phyloP scores from a whole-genome alignment of 2,888 invertebrate genomes.

The Drosophila rubida region DNA sequence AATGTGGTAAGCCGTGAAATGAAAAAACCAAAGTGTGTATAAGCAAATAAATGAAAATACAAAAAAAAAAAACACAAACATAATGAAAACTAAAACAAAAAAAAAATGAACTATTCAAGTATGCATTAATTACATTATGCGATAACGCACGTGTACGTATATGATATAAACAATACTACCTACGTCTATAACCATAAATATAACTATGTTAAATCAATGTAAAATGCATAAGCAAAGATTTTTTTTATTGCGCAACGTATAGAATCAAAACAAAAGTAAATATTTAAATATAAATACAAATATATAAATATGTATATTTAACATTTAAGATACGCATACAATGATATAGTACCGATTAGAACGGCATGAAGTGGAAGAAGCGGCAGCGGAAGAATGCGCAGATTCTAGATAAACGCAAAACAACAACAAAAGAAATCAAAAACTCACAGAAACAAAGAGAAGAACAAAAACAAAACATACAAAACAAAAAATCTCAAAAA shows the following conservation, averaged over 20 bases:
- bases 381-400: background rate
- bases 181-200: slow-evolving; percentile 57
- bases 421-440: slow-evolving; percentile 44
- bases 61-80: slow-evolving; percentile 10
- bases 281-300: slow-evolving; percentile 4
- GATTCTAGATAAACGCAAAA: slow-evolving; percentile 33
- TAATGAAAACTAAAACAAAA: slow-evolving; percentile 7
- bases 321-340: slow-evolving; percentile 36
- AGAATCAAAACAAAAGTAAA: slow-evolving; percentile 49
- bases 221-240: slow-evolving; percentile 56
- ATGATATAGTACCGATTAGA: slow-evolving; percentile 37
- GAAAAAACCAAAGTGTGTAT: slow-evolving; percentile 76
- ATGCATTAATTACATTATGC: slow-evolving; percentile 38
- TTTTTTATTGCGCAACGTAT: slow-evolving; percentile 57
- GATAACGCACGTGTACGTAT: slow-evolving; percentile 28
- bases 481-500: slow-evolving; percentile 2
- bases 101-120: slow-evolving; percentile 30
- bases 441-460: slow-evolving; percentile 24
- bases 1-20: slow-evolving; percentile 51
- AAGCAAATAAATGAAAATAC: slow-evolving; percentile 38
- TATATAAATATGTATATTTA: slow-evolving; percentile 25
- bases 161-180: slow-evolving; percentile 60
- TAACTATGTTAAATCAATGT: slow-evolving; percentile 69
- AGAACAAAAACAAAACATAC: slow-evolving; percentile 21
- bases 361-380: background rate